A percentile compares a stretch with the other conserved stretches of the same genome.
Evolutionary conservation across 2,797 vertebrate genomes (phyloP).

Genomic region (Gymnodraco acuticeps): DNA sequence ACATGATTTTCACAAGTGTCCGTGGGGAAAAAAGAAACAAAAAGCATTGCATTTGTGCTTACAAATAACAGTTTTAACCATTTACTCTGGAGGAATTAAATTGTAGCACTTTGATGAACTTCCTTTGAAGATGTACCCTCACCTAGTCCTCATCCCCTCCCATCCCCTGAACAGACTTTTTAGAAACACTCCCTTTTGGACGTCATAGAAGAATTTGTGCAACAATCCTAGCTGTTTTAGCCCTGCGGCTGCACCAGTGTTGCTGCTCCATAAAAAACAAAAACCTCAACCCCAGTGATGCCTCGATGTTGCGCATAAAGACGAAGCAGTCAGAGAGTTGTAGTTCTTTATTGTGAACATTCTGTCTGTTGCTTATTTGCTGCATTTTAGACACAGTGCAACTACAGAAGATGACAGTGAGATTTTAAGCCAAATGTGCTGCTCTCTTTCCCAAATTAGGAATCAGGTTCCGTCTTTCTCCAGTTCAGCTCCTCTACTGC

Average conservation of each 20-base stretch:
- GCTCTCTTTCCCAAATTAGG: slow-evolving; percentile 84
- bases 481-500: slow-evolving; percentile 95
- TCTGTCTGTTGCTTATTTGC: slow-evolving; percentile 29
- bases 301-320: slow-evolving; percentile 65
- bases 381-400: slow-evolving; percentile 32
- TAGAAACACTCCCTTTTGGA: slow-evolving; percentile 70
- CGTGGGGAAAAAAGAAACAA: slow-evolving; percentile 12
- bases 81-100: slow-evolving; percentile 73
- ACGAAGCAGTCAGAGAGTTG: slow-evolving; percentile 64
- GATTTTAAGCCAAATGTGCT: slow-evolving; percentile 64
- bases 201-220: slow-evolving; percentile 67
- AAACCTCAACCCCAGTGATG: slow-evolving; percentile 73
- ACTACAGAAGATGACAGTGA: slow-evolving; percentile 30
- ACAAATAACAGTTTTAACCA: slow-evolving; percentile 65
- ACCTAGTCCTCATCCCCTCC: slow-evolving; percentile 43
- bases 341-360: slow-evolving; percentile 58
- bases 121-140: slow-evolving; percentile 69
- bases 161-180: slow-evolving; percentile 60
- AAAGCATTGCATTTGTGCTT: slow-evolving; percentile 60
- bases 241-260: slow-evolving; percentile 67
- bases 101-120: slow-evolving; percentile 73
- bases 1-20: slow-evolving; percentile 45
- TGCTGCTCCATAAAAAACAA: slow-evolving; percentile 66
- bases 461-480: slow-evolving; percentile 95
- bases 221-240: slow-evolving; percentile 71